Percentiles rank a stretch among this genome's conserved stretches.
Conservation (phyloP, 2,888 invertebrate genomes). For the Tetranychus truncatus region DNA sequence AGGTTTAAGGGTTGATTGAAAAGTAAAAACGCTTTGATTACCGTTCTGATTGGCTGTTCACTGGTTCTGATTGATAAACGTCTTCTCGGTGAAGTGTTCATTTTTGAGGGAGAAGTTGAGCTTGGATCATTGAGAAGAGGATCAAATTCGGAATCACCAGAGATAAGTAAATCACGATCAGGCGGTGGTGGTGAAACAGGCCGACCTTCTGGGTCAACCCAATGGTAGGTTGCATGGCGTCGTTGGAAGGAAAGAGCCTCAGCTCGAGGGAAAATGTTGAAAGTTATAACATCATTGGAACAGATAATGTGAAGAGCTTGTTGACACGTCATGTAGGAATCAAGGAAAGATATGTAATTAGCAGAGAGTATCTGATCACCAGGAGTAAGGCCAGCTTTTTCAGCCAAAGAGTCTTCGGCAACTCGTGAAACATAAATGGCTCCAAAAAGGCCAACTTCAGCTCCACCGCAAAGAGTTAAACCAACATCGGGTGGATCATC, state of each 20-base stretch:
- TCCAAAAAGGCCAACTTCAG: conserved; percentile 20
- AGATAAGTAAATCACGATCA: conserved; percentile 5
- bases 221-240: conserved; percentile 47
- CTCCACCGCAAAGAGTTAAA: conserved; percentile 19
- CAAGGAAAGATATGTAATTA: conserved; percentile 64
- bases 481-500: conserved; percentile 15
- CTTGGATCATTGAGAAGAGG: not conserved
- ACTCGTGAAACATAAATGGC: conserved; percentile 68
- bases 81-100: not conserved
- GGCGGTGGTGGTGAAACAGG: conserved; percentile 59
- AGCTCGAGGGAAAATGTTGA: conserved; percentile 16
- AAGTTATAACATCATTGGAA: conserved; percentile 12
- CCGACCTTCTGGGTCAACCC: conserved; percentile 80
- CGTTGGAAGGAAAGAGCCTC: conserved; percentile 18
- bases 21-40: not conserved
- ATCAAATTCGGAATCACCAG: not conserved
- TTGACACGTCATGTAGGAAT: conserved; percentile 15
- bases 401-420: conserved; percentile 72
- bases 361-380: conserved; percentile 88
- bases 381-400: conserved; percentile 64
- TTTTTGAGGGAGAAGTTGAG: not conserved
- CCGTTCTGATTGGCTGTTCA: not conserved
- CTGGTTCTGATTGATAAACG: not conserved
- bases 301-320: conserved; percentile 16
- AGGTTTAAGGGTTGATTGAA: not conserved